Conservation (phyloP, 2,797 vertebrate genomes). For the Taeniopygia guttata region DNA sequence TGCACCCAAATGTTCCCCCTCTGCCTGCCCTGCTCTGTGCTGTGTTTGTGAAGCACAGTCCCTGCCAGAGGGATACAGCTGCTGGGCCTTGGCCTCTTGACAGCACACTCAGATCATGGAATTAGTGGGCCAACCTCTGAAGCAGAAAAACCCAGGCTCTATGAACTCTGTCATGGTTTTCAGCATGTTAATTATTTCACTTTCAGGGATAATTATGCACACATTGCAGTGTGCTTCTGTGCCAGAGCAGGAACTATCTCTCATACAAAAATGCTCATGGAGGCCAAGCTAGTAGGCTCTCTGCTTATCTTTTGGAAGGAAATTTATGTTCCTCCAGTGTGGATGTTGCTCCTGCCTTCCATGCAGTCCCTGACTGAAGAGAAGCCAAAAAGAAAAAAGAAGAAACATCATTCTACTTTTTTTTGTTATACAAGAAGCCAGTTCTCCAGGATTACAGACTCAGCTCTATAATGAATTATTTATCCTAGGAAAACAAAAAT, state of each 20-base stretch:
- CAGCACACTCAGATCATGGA: not conserved
- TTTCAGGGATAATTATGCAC: conserved; percentile 12
- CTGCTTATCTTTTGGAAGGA: conserved; percentile 28
- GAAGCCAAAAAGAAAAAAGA: conserved; percentile 53
- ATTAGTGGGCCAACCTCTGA: not conserved
- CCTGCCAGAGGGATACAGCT: not conserved
- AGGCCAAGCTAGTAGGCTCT: not conserved
- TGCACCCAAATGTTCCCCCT: not conserved
- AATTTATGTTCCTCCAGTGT: not conserved
- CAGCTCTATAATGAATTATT: conserved; percentile 72
- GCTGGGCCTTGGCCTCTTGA: not conserved
- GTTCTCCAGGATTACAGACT: conserved; percentile 43
- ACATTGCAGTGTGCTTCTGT: not conserved
- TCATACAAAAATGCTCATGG: not conserved
- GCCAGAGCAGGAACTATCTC: not conserved
- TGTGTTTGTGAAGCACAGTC: accelerated
- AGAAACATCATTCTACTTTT: conserved; percentile 11
- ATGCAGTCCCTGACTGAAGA: not conserved
- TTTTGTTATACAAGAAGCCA: conserved; percentile 48
- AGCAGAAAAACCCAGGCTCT: not conserved
- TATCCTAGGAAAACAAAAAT: conserved; percentile 75
- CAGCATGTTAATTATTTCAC: conserved; percentile 5
- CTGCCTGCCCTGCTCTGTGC: too few species aligned
- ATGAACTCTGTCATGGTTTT: not conserved
- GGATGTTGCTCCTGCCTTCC: not conserved